These are phyloP conservation scores for Ceratosolen fusciceps DNA, from an alignment of 1,140 invertebrate species.

Conservation along the genomic window DNA sequence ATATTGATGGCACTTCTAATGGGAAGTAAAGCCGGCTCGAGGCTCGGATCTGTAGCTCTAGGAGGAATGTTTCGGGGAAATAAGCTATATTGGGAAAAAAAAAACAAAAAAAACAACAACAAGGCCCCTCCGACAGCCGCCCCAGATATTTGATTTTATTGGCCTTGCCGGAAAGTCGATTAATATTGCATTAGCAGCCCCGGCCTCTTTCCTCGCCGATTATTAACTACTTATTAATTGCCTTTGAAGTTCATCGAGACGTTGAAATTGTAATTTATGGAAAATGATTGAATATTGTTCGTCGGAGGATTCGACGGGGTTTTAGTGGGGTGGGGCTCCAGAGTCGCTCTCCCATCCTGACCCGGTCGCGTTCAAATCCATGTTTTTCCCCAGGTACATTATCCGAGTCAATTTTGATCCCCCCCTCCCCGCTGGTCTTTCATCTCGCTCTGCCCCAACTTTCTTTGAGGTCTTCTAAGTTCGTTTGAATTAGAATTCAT, in stretches of 20 bases:
- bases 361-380: too few relatives aligned
- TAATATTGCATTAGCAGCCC: background rate
- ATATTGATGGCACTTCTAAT: conserved; percentile 35
- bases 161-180: background rate
- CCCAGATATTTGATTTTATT: conserved; percentile 12
- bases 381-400: too few relatives aligned
- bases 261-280: background rate
- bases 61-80: conserved; percentile 23
- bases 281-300: background rate
- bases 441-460: background rate
- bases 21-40: conserved; percentile 1
- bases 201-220: background rate
- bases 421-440: too few relatives aligned
- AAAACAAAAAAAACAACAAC: too few relatives aligned
- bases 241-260: background rate
- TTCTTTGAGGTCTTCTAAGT: background rate
- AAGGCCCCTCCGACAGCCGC: background rate
- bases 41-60: background rate
- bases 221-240: background rate
- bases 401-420: too few relatives aligned
- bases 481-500: conserved; percentile 10
- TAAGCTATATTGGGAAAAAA: background rate
- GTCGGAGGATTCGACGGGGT: too few relatives aligned
- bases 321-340: too few relatives aligned
- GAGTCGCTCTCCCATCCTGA: too few relatives aligned